Conservation (phyloP, 2,888 invertebrate species). For the Drosophila putrida region DNA sequence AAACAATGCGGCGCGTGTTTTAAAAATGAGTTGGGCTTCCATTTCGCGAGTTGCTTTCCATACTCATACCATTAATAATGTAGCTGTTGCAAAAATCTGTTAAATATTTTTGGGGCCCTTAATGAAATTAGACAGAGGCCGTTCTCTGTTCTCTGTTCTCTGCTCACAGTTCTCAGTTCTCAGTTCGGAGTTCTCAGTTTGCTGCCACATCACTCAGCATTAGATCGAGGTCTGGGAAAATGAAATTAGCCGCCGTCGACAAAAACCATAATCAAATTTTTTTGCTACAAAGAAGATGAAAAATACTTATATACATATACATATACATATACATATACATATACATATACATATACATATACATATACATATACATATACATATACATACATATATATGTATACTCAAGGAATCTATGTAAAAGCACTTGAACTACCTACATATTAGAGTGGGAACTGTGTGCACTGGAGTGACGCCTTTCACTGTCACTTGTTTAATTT, state of each 20-base stretch:
- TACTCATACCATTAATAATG: constrained; percentile 45
- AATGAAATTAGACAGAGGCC: constrained; percentile 68
- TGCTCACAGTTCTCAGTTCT: neutral
- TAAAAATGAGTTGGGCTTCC: constrained; percentile 64
- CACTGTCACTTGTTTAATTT: constrained; percentile 67
- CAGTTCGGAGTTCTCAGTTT: neutral
- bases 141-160: neutral
- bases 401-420: constrained; percentile 14
- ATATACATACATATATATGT: constrained; percentile 11
- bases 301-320: constrained; percentile 48
- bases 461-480: constrained; percentile 56
- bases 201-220: constrained; percentile 72
- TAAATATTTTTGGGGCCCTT: constrained; percentile 59
- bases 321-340: neutral
- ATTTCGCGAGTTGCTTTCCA: constrained; percentile 54
- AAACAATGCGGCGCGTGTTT: constrained; percentile 62
- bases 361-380: constrained; percentile 9
- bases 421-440: constrained; percentile 9
- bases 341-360: constrained; percentile 4
- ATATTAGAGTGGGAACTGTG: constrained; percentile 23
- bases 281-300: constrained; percentile 66
- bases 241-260: constrained; percentile 77
- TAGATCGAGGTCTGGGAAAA: constrained; percentile 62
- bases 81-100: constrained; percentile 63
- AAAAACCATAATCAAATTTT: constrained; percentile 79